phyloP scores from a whole-genome alignment of 2,113 vertebrate genomes.

The Phocoena phocoena region DNA sequence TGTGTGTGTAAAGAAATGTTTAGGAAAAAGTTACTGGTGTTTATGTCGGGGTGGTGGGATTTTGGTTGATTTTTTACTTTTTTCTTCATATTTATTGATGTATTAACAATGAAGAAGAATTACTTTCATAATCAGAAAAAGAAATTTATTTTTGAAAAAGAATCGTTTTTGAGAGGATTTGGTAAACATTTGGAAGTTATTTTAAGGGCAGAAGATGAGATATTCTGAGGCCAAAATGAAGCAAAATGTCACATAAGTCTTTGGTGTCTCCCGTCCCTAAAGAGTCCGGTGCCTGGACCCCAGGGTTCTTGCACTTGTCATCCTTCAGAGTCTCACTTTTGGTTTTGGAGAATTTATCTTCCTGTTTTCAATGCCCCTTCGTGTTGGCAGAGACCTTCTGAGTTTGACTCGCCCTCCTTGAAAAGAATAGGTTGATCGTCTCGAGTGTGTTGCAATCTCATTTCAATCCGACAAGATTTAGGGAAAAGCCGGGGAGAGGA shows the following conservation, averaged over 20 bases:
- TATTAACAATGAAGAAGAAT: background rate
- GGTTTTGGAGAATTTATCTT: background rate
- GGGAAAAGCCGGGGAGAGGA: background rate
- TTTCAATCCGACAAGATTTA: background rate
- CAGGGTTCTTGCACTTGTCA: background rate
- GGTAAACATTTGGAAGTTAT: background rate
- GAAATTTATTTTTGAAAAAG: background rate
- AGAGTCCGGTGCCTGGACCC: accelerated
- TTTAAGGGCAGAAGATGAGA: background rate
- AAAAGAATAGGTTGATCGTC: background rate
- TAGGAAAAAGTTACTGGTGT: background rate
- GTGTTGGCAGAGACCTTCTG: background rate
- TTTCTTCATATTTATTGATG: background rate
- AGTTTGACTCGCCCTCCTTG: background rate
- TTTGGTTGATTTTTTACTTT: background rate
- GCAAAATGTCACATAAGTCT: background rate
- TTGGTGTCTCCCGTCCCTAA: accelerated
- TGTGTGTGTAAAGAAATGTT: background rate
- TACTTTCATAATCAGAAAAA: background rate
- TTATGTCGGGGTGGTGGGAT: background rate
- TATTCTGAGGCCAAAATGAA: background rate
- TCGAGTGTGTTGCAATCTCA: background rate
- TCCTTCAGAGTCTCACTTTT: background rate
- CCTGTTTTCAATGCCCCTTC: background rate
- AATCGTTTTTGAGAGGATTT: background rate